phyloP scores from a whole-genome alignment of 2,797 vertebrate genomes.

The Pagetopsis macropterus region DNA sequence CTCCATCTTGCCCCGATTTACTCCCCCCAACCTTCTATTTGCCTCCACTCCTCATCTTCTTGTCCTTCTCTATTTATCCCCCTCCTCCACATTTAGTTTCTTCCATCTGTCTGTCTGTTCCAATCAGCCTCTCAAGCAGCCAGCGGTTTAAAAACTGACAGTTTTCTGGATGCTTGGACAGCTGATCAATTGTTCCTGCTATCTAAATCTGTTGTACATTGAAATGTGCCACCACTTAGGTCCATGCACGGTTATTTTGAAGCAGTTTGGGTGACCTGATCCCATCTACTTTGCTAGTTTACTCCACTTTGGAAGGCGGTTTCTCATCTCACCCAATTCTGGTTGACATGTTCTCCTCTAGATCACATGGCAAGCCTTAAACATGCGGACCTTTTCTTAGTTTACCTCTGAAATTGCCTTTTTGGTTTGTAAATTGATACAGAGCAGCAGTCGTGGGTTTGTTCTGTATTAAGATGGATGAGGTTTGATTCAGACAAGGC shows the following conservation, averaged over 20 bases:
- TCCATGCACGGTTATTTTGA: conserved; percentile 29
- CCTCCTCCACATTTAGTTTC: conserved; percentile 40
- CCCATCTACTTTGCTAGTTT: conserved; percentile 59
- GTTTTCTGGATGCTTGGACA: conserved; percentile 81
- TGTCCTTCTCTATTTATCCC: conserved; percentile 59
- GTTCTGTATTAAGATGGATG: conserved; percentile 67
- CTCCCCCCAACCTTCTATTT: conserved; percentile 30
- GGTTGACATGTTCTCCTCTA: conserved; percentile 53
- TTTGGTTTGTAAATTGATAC: conserved; percentile 68
- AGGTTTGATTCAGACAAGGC: conserved; percentile 48
- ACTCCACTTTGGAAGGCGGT: conserved; percentile 52
- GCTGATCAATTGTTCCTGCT: conserved; percentile 84
- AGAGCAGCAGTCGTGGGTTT: conserved; percentile 38
- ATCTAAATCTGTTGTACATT: conserved; percentile 84
- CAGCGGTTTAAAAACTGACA: conserved; percentile 81
- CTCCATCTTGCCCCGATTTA: conserved; percentile 42
- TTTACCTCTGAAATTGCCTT: conserved; percentile 62
- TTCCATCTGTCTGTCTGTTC: conserved; percentile 83
- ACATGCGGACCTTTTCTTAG: conserved; percentile 35
- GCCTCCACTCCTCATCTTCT: conserved; percentile 55
- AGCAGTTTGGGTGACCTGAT: conserved; percentile 22
- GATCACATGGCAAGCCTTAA: conserved; percentile 47
- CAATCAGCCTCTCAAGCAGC: conserved; percentile 81
- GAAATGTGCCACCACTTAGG: conserved; percentile 51
- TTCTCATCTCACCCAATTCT: conserved; percentile 67